Conservation (phyloP, 1,140 invertebrate genomes). For the Lanistes nyassanus region DNA sequence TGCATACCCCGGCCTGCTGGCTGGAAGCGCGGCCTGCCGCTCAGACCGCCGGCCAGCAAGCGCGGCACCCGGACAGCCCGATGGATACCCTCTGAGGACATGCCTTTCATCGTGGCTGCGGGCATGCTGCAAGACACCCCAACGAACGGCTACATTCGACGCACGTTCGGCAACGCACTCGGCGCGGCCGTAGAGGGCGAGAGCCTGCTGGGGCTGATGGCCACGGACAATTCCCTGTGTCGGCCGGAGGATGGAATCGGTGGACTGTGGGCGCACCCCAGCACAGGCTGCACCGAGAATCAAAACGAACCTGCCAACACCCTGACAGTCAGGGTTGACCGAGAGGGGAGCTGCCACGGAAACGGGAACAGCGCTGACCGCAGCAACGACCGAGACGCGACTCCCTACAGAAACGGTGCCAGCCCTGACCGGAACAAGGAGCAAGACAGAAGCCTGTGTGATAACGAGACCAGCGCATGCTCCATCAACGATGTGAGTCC, state of each 20-base stretch:
- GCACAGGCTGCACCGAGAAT: slow-evolving; percentile 29
- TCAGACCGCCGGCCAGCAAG: neutral
- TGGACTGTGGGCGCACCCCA: slow-evolving; percentile 31
- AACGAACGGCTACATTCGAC: slow-evolving; percentile 53
- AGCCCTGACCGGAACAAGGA: neutral
- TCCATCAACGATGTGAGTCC: no score
- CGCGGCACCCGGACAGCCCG: slow-evolving; percentile 6
- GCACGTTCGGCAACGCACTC: slow-evolving; percentile 30
- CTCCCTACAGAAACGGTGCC: neutral
- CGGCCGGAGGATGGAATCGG: slow-evolving; percentile 21
- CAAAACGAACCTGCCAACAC: no score
- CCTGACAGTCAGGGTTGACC: no score
- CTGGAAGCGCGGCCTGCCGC: slow-evolving; percentile 45
- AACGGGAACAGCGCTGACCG: neutral
- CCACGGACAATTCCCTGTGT: neutral
- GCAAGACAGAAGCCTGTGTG: neutral
- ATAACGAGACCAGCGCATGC: no score
- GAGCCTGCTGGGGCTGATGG: slow-evolving; percentile 5
- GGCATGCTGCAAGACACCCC: slow-evolving; percentile 57
- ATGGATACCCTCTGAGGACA: slow-evolving; percentile 49
- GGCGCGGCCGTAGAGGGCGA: neutral
- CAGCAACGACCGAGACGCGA: neutral
- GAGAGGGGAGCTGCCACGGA: neutral
- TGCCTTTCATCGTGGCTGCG: slow-evolving; percentile 55
- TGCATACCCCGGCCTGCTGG: slow-evolving; percentile 52